phyloP scores from a whole-genome alignment of 2,797 vertebrate species.

The Echiichthys vipera region DNA sequence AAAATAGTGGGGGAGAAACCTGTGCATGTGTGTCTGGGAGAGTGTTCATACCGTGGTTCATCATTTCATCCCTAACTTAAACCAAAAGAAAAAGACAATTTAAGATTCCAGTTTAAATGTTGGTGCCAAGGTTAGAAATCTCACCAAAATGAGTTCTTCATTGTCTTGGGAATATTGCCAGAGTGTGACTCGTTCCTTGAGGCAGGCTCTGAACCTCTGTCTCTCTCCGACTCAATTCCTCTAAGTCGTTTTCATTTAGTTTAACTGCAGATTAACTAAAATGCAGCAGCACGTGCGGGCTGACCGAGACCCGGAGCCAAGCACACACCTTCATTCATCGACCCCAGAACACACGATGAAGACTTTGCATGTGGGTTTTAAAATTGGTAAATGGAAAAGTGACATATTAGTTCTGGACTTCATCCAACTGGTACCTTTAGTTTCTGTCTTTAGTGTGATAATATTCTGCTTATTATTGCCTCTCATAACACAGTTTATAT shows the following conservation, averaged over 20 bases:
- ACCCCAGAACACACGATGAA: not conserved
- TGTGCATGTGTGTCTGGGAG: no score
- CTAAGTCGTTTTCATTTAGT: slow-evolving; percentile 3
- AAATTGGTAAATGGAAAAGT: no score
- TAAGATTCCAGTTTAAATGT: not conserved
- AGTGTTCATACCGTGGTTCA: no score
- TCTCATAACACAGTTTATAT: no score
- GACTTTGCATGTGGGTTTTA: not conserved
- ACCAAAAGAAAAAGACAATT: no score
- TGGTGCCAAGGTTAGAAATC: not conserved
- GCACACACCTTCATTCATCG: slow-evolving; percentile 2
- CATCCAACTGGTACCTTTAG: no score
- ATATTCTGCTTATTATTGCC: no score
- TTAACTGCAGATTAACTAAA: not conserved
- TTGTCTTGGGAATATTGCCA: not conserved
- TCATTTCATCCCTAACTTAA: no score
- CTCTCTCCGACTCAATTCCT: not conserved
- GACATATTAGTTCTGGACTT: not conserved
- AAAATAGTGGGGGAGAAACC: no score
- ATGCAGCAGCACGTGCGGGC: not conserved
- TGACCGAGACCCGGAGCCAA: not conserved
- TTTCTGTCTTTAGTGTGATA: no score
- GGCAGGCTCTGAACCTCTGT: not conserved
- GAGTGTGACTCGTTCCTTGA: not conserved
- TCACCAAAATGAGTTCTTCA: not conserved